Evolutionary conservation across 2,888 invertebrate genomes (phyloP).

Genomic region (Oscheius sp.): DNA sequence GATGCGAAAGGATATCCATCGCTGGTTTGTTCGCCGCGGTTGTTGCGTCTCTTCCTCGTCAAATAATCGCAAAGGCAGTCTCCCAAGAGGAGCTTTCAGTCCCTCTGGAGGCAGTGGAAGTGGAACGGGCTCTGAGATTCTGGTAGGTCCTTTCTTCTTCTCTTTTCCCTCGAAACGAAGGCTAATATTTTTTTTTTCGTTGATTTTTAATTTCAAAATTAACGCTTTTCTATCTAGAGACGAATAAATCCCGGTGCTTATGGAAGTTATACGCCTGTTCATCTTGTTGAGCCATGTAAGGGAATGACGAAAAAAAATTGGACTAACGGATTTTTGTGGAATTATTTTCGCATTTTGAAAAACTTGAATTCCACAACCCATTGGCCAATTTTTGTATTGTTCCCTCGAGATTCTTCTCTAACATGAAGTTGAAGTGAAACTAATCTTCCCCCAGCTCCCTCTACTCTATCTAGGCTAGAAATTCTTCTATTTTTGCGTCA

Average conservation of each 20-base stretch:
- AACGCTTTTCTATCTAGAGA: conserved; percentile 15
- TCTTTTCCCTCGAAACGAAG: conserved; percentile 19
- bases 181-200: neutral
- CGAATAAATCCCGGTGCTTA: conserved; percentile 10
- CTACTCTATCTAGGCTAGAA: neutral
- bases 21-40: conserved; percentile 36
- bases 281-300: conserved; percentile 26
- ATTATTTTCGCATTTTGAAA: too few species aligned
- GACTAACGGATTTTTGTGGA: neutral
- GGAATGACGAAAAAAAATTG: neutral
- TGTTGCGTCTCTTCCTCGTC: conserved; percentile 13
- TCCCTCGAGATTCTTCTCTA: too few species aligned
- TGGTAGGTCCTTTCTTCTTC: conserved; percentile 38
- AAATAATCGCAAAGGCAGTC: conserved; percentile 31
- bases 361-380: too few species aligned
- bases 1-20: conserved; percentile 49
- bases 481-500: neutral
- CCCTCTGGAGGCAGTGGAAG: conserved; percentile 43
- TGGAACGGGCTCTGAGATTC: conserved; percentile 49
- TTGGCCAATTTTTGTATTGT: too few species aligned
- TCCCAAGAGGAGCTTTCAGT: conserved; percentile 37
- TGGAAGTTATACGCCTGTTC: conserved; percentile 16
- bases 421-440: neutral
- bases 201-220: neutral
- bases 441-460: neutral